Base-by-base conservation (phyloP, 2,888 invertebrate species). In the Melolontha melolontha region DNA sequence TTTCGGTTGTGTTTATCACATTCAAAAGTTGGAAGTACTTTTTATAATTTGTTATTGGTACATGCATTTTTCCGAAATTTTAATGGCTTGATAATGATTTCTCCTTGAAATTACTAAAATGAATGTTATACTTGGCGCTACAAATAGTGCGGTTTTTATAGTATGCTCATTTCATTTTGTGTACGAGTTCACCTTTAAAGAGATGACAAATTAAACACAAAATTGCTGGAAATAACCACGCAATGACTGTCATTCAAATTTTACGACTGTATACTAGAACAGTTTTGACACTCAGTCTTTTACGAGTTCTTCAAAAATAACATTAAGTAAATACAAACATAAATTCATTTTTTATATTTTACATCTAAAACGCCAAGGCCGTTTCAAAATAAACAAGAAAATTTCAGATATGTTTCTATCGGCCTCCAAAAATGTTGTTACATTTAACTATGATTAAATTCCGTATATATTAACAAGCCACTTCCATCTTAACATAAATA, bases 211-310 rank as follows among this genome's bases (percentile, higher is more conserved):
- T 57, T 29, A 29, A 27, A 57, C 57, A 44, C 22, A 44, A 29
- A 57, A 17, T 27, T n/a, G 57, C 27, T 57, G 57, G 42, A 57
- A 57, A 42, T 42, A 57, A 14, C 44, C 42, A 29, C 22, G 57
- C 57, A 57, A 39, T 57, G 42, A 44, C 27, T 57, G 57, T 44
- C 57, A 57, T 57, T 57, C 57, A 42, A 42, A 42, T 42, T 42
- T 57, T 57, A 57, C 57, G 57, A 29, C 42, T 57, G 44, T 44
- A 44, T 39, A 44, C 57, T 27, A n/a, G 42, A 42, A 57, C 42
- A 42, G 16, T 57, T 57, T 57, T 40, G 57, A 44, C 57, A 57
- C 57, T 57, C 57, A 44, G 57, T 22, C 22, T 42, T 57, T 57
- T 57, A 57, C 42, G 57, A 57, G 42, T 42, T 14, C 44, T 57